Evolutionary conservation across 2,113 vertebrate genomes (phyloP).

Genomic region (Chamaetylas fuelleborni): DNA sequence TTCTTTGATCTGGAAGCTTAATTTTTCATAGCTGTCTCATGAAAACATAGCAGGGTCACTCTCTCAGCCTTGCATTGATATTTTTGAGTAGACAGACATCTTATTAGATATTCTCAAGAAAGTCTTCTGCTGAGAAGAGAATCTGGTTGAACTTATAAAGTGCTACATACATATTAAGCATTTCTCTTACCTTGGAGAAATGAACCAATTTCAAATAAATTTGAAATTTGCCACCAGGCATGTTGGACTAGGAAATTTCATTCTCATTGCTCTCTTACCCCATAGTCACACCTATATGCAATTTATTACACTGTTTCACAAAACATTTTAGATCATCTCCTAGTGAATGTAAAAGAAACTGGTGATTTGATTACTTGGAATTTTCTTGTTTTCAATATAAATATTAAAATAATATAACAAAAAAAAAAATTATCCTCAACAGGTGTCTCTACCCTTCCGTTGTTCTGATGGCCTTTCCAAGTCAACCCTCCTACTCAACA

Average conservation of each 20-base stretch:
- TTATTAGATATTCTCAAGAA: neutral
- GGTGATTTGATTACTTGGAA: neutral
- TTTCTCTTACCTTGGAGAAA: neutral
- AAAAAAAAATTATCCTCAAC: neutral
- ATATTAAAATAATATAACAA: neutral
- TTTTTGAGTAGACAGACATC: neutral
- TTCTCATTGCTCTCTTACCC: neutral
- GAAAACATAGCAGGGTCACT: neutral
- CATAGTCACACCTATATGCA: neutral
- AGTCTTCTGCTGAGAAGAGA: neutral
- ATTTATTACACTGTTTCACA: neutral
- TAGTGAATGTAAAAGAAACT: neutral
- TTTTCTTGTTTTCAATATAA: neutral
- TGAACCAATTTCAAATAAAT: neutral
- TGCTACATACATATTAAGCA: neutral
- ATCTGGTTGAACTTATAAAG: neutral
- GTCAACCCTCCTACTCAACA: neutral
- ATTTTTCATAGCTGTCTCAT: neutral
- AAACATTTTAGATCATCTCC: neutral
- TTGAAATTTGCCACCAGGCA: neutral
- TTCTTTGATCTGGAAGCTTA: neutral
- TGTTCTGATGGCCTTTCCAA: neutral
- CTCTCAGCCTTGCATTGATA: neutral
- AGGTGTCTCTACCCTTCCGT: neutral
- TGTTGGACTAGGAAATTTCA: neutral